A percentile compares a stretch with the other conserved stretches of the same genome.
These are phyloP conservation scores for Rhinichthys osculus DNA, from an alignment of 2,797 vertebrate species.

Conservation along the genomic window DNA sequence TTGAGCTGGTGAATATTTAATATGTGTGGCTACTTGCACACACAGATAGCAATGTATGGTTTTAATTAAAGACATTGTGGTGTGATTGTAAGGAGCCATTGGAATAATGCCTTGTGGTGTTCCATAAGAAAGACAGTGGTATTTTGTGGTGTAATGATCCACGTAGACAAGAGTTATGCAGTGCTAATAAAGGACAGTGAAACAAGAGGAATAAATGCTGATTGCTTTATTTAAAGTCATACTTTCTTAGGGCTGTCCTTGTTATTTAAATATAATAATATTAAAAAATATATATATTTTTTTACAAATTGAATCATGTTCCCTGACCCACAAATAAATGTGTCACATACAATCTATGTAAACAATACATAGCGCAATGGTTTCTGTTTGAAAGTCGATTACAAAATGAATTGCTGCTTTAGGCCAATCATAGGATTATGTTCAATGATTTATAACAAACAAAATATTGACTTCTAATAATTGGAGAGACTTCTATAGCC, in stretches of 20 bases:
- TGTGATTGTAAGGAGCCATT: constrained; percentile 42
- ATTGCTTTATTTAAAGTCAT: background rate
- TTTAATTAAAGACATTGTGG: constrained; percentile 62
- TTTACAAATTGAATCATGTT: background rate
- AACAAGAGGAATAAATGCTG: constrained; percentile 3
- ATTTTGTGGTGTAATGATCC: constrained; percentile 44
- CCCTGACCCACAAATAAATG: background rate
- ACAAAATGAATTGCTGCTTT: background rate
- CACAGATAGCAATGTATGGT: constrained; percentile 48
- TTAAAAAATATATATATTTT: background rate
- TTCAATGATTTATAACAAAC: background rate
- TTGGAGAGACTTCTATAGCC: background rate
- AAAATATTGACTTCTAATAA: background rate
- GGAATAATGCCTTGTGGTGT: constrained; percentile 29
- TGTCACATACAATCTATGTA: background rate
- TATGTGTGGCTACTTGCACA: constrained; percentile 62
- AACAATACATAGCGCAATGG: background rate
- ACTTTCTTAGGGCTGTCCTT: background rate
- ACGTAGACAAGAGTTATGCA: constrained; percentile 30
- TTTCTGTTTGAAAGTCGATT: background rate
- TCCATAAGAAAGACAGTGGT: constrained; percentile 24
- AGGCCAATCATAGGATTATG: background rate
- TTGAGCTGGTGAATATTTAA: constrained; percentile 60
- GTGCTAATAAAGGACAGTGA: background rate
- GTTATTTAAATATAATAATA: background rate